Conservation (phyloP, 2,888 invertebrate genomes). For the Lasioglossum lativentre region DNA sequence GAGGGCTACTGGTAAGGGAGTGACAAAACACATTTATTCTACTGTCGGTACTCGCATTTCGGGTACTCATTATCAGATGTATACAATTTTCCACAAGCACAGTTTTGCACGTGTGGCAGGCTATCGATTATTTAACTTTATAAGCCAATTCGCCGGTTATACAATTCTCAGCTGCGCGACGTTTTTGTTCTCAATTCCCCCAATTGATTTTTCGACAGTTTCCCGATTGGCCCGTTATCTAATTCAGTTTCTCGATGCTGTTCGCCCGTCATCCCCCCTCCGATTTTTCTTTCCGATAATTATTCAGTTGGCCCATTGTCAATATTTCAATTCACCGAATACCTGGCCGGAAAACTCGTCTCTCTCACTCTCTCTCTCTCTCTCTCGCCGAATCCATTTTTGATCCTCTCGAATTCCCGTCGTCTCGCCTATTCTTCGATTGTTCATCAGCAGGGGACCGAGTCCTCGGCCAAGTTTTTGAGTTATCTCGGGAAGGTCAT, state of each 20-base stretch:
- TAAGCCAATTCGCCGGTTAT: not conserved
- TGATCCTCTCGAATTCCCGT: not conserved
- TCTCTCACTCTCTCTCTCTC: too few relatives aligned
- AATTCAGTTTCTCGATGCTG: not conserved
- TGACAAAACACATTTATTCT: not conserved
- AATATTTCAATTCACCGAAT: constrained; percentile 10
- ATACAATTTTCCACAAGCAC: not conserved
- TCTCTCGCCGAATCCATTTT: not conserved
- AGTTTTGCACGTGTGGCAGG: not conserved
- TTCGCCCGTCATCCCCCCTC: not conserved
- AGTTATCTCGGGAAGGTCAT: constrained; percentile 6
- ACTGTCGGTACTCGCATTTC: not conserved
- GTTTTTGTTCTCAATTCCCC: not conserved
- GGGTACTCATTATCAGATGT: not conserved
- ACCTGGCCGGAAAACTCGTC: not conserved
- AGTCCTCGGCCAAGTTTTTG: constrained; percentile 3
- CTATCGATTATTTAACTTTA: constrained; percentile 2
- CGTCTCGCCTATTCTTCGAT: constrained; percentile 7
- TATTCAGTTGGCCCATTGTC: constrained; percentile 6
- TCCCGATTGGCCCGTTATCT: not conserved
- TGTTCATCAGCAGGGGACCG: not conserved
- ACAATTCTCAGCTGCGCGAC: not conserved
- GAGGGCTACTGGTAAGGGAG: too few relatives aligned
- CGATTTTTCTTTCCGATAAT: not conserved
- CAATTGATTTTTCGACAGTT: not conserved